phyloP scores from a whole-genome alignment of 2,797 vertebrate genomes.

The Eupleurogrammus muticus region DNA sequence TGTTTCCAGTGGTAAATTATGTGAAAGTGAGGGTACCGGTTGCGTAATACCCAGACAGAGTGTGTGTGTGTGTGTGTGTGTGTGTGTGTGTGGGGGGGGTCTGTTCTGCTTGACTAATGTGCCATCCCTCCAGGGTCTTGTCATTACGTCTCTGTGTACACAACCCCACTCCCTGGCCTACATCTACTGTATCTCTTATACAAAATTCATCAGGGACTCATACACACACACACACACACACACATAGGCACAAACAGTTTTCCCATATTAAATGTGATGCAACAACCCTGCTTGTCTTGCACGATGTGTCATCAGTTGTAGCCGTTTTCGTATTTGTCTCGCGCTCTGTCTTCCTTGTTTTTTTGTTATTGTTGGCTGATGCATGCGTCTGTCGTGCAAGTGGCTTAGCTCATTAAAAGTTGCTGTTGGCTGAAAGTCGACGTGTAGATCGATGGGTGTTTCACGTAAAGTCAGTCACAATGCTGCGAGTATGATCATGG shows the following conservation, averaged over 20 bases:
- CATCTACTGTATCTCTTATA: constrained; percentile 61
- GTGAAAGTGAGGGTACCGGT: constrained; percentile 52
- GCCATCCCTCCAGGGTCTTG: constrained; percentile 65
- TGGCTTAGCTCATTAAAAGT: constrained; percentile 49
- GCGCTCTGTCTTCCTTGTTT: neutral
- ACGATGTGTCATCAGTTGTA: constrained; percentile 52
- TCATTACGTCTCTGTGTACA: constrained; percentile 73
- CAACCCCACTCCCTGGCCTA: constrained; percentile 68
- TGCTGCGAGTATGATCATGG: neutral
- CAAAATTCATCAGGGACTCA: constrained; percentile 40
- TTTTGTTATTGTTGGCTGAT: constrained; percentile 36
- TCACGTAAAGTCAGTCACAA: neutral
- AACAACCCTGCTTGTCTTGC: constrained; percentile 45
- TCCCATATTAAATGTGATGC: constrained; percentile 58
- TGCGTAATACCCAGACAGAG: constrained; percentile 48
- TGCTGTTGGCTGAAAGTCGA: constrained; percentile 44
- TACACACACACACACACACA: constrained; percentile 23
- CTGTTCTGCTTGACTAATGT: constrained; percentile 63
- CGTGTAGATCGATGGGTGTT: constrained; percentile 20
- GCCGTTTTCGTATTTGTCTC: constrained; percentile 23
- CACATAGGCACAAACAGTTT: constrained; percentile 27
- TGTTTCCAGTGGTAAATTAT: constrained; percentile 54
- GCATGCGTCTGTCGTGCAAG: constrained; percentile 17
- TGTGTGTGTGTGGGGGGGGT: constrained; percentile 36
- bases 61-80: constrained; percentile 19